phyloP scores from a whole-genome alignment of 2,113 vertebrate species.

The Zingel zingel region DNA sequence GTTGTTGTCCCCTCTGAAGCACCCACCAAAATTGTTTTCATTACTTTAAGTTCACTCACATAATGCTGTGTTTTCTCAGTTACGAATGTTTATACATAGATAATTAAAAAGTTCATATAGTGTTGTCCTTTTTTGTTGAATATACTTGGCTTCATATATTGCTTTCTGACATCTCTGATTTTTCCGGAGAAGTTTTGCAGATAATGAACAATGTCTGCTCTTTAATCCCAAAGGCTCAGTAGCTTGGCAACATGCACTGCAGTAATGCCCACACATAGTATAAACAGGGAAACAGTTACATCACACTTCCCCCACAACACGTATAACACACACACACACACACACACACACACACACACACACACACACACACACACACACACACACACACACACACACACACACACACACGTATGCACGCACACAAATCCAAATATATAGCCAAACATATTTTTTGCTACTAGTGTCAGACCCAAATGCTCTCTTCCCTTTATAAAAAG shows the following conservation, averaged over 20 bases:
- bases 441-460: constrained; percentile 8
- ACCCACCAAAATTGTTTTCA: not conserved
- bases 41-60: not conserved
- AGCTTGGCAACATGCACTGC: constrained; percentile 64
- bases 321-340: no score
- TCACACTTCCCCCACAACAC: constrained; percentile 58
- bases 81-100: not conserved
- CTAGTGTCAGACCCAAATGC: not conserved
- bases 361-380: not conserved
- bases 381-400: constrained; percentile 6
- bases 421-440: constrained; percentile 7
- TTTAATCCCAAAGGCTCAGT: constrained; percentile 44
- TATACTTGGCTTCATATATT: constrained; percentile 1
- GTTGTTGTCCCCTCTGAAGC: not conserved
- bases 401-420: not conserved
- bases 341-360: not conserved
- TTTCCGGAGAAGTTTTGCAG: constrained; percentile 8
- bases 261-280: constrained; percentile 68
- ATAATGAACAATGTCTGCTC: constrained; percentile 44
- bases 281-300: constrained; percentile 71
- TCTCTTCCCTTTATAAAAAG: not conserved
- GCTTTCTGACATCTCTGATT: constrained; percentile 1
- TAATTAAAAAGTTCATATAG: not conserved
- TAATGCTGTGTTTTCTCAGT: not conserved
- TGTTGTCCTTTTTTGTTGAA: not conserved